A percentile compares a stretch with the other conserved stretches of the same genome.
phyloP scores from a whole-genome alignment of 2,797 vertebrate species.

The Lates japonicus region DNA sequence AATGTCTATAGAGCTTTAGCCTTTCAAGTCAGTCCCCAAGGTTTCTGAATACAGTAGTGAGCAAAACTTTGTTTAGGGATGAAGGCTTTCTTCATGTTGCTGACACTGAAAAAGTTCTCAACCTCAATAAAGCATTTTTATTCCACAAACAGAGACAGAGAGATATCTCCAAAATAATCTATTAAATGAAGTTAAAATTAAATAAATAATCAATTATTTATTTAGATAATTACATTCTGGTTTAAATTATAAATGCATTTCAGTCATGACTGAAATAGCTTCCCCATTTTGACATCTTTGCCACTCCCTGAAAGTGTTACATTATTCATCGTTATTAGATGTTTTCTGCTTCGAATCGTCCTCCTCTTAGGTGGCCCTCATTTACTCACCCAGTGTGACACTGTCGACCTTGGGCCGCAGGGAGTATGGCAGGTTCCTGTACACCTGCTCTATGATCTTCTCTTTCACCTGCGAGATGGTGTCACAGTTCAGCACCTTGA shows the following conservation, averaged over 20 bases:
- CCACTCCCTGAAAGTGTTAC: constrained; percentile 8
- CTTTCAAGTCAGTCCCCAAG: constrained; percentile 76
- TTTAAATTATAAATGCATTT: constrained; percentile 53
- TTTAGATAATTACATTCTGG: constrained; percentile 43
- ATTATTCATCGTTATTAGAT: constrained; percentile 44
- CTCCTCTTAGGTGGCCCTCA: background rate
- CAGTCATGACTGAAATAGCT: constrained; percentile 26
- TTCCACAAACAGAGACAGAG: constrained; percentile 18
- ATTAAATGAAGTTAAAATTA: constrained; percentile 18
- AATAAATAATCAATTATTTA: constrained; percentile 34
- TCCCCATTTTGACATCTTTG: constrained; percentile 2
- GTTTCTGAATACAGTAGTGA: constrained; percentile 60
- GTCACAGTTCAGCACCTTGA: constrained; percentile 98
- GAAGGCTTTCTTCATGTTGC: constrained; percentile 56
- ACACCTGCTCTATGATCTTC: constrained; percentile 98
- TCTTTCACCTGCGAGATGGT: constrained; percentile 99
- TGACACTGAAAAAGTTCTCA: constrained; percentile 41
- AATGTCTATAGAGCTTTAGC: constrained; percentile 68
- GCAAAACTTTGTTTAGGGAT: constrained; percentile 67
- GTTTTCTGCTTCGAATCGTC: constrained; percentile 4
- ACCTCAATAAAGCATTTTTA: constrained; percentile 10
- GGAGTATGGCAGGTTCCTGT: constrained; percentile 93
- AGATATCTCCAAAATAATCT: constrained; percentile 1
- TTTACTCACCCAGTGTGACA: constrained; percentile 92
- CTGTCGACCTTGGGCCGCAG: constrained; percentile 95